Percentiles rank a stretch among this genome's conserved stretches.
Evolutionary conservation across 2,113 vertebrate genomes (phyloP).

Genomic region (Sphaerodactylus townsendi): DNA sequence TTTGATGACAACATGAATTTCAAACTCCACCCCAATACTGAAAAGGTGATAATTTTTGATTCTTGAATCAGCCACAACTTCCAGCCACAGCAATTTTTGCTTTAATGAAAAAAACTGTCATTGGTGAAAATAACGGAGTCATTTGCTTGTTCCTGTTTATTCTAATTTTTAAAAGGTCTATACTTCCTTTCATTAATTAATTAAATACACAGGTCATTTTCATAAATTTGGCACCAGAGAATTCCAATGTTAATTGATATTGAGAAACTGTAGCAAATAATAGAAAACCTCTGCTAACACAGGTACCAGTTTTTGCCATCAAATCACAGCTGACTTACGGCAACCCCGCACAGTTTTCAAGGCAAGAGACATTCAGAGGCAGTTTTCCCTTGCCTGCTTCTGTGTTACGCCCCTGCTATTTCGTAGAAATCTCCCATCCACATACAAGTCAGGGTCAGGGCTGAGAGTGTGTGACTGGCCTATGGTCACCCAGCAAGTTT

Average conservation of each 20-base stretch:
- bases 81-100: neutral
- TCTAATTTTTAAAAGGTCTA: neutral
- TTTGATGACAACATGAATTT: too few species aligned
- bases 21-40: too few species aligned
- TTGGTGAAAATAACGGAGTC: neutral
- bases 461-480: too few species aligned
- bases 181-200: neutral
- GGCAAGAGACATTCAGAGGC: too few species aligned
- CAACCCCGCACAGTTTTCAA: too few species aligned
- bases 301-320: too few species aligned
- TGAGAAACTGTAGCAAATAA: neutral
- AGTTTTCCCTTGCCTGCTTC: too few species aligned
- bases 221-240: neutral
- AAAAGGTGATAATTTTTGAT: neutral
- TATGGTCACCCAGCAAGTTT: too few species aligned
- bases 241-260: neutral
- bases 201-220: neutral
- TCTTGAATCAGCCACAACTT: neutral
- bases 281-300: neutral
- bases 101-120: neutral
- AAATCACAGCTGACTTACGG: too few species aligned
- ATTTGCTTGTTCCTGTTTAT: neutral
- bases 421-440: too few species aligned
- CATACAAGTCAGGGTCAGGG: too few species aligned
- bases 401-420: too few species aligned